These are phyloP conservation scores for Galaxias olidus DNA, from an alignment of 2,797 vertebrate genomes.

Conservation along the genomic window DNA sequence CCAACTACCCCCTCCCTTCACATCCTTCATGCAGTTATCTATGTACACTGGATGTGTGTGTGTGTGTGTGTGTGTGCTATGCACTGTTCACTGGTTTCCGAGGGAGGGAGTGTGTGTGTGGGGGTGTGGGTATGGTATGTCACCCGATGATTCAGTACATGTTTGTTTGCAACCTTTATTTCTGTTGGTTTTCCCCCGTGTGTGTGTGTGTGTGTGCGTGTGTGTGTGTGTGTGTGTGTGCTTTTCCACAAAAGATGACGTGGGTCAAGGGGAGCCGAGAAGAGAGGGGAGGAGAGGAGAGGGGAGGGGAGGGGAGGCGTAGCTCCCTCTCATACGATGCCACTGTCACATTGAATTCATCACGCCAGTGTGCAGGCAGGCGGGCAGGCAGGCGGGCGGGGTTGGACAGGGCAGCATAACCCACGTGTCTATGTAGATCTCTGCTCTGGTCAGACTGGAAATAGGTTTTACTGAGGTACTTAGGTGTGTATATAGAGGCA, in stretches of 20 bases:
- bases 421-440: not conserved
- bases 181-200: constrained; percentile 13
- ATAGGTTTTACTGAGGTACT: constrained; percentile 35
- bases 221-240: not conserved
- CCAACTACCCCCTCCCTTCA: constrained; percentile 9
- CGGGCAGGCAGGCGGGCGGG: constrained; percentile 33
- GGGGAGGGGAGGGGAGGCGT: constrained; percentile 35
- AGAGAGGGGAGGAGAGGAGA: constrained; percentile 44
- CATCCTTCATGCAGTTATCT: constrained; percentile 18
- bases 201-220: constrained; percentile 27
- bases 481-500: not conserved
- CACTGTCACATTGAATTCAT: constrained; percentile 69
- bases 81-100: too few species aligned
- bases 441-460: not conserved
- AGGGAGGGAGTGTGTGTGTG: constrained; percentile 9
- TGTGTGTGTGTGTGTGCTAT: not conserved
- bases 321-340: constrained; percentile 52
- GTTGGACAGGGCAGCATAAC: constrained; percentile 46
- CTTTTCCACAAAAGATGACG: not conserved
- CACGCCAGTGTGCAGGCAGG: constrained; percentile 32
- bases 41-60: constrained; percentile 6
- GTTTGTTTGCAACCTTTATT: constrained; percentile 6
- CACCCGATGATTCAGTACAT: not conserved
- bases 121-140: constrained; percentile 39
- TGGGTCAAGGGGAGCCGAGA: constrained; percentile 23